Base-by-base conservation (phyloP, 2,113 vertebrate species). In the Rhagologus leucostigma region DNA sequence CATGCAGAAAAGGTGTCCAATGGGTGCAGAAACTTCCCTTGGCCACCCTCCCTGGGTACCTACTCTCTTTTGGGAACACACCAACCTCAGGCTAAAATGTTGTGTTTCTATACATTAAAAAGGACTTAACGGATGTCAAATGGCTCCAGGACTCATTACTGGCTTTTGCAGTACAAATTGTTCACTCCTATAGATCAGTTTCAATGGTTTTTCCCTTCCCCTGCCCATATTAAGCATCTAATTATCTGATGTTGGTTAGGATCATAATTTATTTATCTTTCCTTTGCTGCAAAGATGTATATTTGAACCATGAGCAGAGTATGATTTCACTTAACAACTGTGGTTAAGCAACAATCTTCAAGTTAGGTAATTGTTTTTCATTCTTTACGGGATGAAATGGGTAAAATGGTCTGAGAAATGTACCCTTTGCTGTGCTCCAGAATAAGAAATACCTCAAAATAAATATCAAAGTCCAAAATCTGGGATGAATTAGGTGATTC, bases 401-500 rank as follows among this genome's bases (percentile, higher is more conserved):
- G 39, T 86, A 77, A 57, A 92, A 65, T 14, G 23, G 13, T 33
- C 64, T 57, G 79, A 86, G 83, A 95, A 96, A 96, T 89, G 85
- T 92, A 90, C 85, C 76, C 80, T 91, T 87, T 6, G 2, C 39
- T 44, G 32, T 73, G 42, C 81, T 96, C 87, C 76, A 91, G 87
- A 94, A 84, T 74, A 83, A 84, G 63, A 95, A 95, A 86, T 41
- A 35, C 73, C 86, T 92, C 86, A 94, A 83, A 95, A 93, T 95
- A 96, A 92, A 81, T 73, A 71, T 52, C n/a, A 44, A 86, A 94
- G 87, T 46, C 83, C 78, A 88, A 71, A 60, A 68, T 92, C 88
- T 96, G 91, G 93, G 96, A 91, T 68, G 55, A 96, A 95, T 95
- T 94, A 92, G 60, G 70, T 95, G 96, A 96, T 96, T 91, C 90